Base-by-base conservation (phyloP, 2,888 invertebrate species). In the Apamea anceps region DNA sequence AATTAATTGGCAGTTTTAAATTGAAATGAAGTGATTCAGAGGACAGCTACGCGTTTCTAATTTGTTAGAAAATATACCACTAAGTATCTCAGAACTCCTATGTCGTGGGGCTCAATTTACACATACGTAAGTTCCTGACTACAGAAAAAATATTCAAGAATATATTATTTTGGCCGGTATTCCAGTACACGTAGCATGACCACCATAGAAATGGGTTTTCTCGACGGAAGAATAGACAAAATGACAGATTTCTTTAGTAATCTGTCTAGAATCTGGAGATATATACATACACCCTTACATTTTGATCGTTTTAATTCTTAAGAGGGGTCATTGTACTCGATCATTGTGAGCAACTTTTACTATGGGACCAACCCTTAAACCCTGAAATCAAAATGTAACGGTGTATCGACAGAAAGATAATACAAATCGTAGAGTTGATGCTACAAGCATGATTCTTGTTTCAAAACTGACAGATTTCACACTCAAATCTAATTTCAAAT, bases 1-100 rank as follows among this genome's bases (percentile, higher is more conserved):
- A 65, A 74, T 32, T 73, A 77, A 84, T 84, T 77, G 68, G 65
- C 15, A 62, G 77, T 83, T 82, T 82, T 62, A 65, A 84, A 84
- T 77, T 84, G 15, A 42, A 73, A 82, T 77, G 15, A 51, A 65
- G 15, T 72, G 60, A 76, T 54, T 86, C 15, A 72, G 32, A 32
- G 21, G 25, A 28, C 51, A 6, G 28, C 28, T 32, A 45, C 15
- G 21, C 21, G 21, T 67, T 70, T 70, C 48, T 85, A 63, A 42
- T 54, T 76, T 21, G 60, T 70, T 85, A 21, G 15, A 68, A 28
- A 63, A 66, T 45, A 65, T 37, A 21, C 12, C 13, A 15, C n/a
- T n/a, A 28, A 15, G 2, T 60, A 18, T 70, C 51, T 2, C 32
- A n/a, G 3, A 12, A 37, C 25, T 42, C 6, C 12, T n/a, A 21